Percentiles rank a stretch among this genome's conserved stretches.
phyloP scores from a whole-genome alignment of 2,113 vertebrate genomes.

The Notarius lentiginosus region DNA sequence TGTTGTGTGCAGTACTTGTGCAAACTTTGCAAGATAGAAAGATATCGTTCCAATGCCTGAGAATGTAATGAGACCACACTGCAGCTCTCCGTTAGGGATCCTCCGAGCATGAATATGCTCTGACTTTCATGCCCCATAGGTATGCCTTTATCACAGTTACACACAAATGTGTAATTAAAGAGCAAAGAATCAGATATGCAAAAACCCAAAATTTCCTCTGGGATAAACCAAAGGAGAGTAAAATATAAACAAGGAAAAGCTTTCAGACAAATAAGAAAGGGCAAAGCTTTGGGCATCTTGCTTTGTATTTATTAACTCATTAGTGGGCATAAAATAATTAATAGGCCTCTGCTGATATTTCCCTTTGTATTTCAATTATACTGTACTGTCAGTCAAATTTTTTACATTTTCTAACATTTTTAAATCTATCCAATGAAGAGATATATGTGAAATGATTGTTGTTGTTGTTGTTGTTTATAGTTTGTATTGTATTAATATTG shows the following conservation, averaged over 20 bases:
- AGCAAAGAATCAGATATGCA: constrained; percentile 60
- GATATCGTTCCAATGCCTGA: constrained; percentile 46
- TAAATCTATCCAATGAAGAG: neutral
- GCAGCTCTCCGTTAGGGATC: constrained; percentile 42
- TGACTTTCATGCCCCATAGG: constrained; percentile 45
- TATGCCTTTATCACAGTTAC: constrained; percentile 38
- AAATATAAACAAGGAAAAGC: constrained; percentile 23
- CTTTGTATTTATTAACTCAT: constrained; percentile 12
- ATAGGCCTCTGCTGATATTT: neutral
- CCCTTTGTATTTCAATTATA: no score
- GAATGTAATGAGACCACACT: constrained; percentile 35
- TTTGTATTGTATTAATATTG: no score
- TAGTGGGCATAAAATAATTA: neutral
- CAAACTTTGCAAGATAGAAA: constrained; percentile 41
- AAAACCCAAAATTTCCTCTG: constrained; percentile 51
- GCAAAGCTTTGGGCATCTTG: neutral
- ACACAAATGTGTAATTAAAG: constrained; percentile 57
- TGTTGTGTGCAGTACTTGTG: no score
- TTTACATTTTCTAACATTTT: neutral
- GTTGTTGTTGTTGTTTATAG: neutral
- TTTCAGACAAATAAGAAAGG: neutral
- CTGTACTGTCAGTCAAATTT: neutral
- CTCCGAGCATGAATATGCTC: constrained; percentile 32
- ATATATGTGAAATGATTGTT: neutral
- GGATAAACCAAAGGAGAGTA: constrained; percentile 28